Evolutionary conservation across 2,888 invertebrate genomes (phyloP), one percentile per base, ranked within the genome.

Genomic region (Heliothis peltigera): DNA sequence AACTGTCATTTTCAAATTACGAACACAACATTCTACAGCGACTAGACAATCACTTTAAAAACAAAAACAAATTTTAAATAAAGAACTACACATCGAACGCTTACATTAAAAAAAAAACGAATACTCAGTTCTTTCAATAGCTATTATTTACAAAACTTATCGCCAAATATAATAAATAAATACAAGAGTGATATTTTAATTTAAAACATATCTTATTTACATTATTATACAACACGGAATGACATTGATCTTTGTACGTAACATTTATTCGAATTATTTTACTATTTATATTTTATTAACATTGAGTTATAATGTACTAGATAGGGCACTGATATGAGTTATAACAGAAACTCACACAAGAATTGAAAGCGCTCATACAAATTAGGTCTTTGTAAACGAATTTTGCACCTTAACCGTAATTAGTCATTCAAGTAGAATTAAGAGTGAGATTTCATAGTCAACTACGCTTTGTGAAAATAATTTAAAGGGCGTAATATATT

Each of bases 211-310:
- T 84, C 81, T 85, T 94, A 93, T 94, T 80, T 94, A 94, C 94
- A 94, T 77, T 55, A 85, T 82, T 89, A 87, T 94, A 93, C 92
- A 93, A 84, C 77, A 89, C 89, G 85, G 87, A 91, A 89, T 92
- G 89, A 92, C 89, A 89, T 82, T 86, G 86, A 89, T 84, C 87
- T 91, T 94, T 94, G 94, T 94, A 94, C 94, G 94, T 91, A 92
- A 92, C 85, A 89, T 87, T 90, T 70, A 78, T 35, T 75, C 69
- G 57, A 82, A 75, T 80, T 63, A 63, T 67, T 75, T 70, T 19
- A 70, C 70, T 71, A 78, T 65, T 57, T 73, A 74, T 61, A 53
- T 32, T 44, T 32, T 18, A 43, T 28, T 54, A 18, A 43, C 42
- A 54, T n/a, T 39, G n/a, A 39, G 39, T 39, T 39, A n/a, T n/a